Base-by-base conservation (phyloP, 2,113 vertebrate species). In the Lasiurus borealis region DNA sequence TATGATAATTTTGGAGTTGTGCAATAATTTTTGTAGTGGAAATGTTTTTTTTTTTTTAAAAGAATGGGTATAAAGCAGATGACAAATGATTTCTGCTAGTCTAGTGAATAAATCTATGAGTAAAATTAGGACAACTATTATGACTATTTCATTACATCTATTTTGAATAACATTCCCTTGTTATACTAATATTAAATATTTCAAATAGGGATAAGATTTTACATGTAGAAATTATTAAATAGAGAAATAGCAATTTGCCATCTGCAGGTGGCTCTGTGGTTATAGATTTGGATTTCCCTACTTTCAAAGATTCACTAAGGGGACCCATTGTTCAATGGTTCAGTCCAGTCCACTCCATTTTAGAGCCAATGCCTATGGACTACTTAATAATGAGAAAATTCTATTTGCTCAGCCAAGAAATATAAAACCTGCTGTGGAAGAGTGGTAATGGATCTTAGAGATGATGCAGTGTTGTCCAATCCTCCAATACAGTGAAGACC, bases 371-470 rank as follows among this genome's bases (percentile, higher is more conserved):
- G 27, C 48, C 68, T 85, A 19, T 40, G 48, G 64, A 34, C 27
- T 31, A 1, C 75, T 91, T 85, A 78, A 59, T 66, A 57, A 90
- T 54, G 59, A 91, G 62, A 91, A 93, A 95, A 44, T 46, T 80
- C 23, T 85, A 73, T 71, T 91, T 85, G 23, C 25, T 91, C 84
- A 75, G 15, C 27, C 71, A 88, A 89, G 78, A 96, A 85, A 84
- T 29, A 76, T 44, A 40, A 96, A 85, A 57, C 34, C 11, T 48
- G 4, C 27, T 75, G 14, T 23, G 6, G 11, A 95, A 94, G 64
- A 85, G n/a, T 66, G 15, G 18, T 71, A 88, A 75, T 50, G 3
- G 34, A 21, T 82, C 15, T 50, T 48, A 50, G 18, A 34, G 46
- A 83, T 57, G 6, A 18, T 52, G 2, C 13, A 13, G 11, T 66